Evolutionary conservation across 2,113 vertebrate genomes (phyloP), one percentile per base, ranked within the genome.

Genomic region (Phyllostomus discolor): DNA sequence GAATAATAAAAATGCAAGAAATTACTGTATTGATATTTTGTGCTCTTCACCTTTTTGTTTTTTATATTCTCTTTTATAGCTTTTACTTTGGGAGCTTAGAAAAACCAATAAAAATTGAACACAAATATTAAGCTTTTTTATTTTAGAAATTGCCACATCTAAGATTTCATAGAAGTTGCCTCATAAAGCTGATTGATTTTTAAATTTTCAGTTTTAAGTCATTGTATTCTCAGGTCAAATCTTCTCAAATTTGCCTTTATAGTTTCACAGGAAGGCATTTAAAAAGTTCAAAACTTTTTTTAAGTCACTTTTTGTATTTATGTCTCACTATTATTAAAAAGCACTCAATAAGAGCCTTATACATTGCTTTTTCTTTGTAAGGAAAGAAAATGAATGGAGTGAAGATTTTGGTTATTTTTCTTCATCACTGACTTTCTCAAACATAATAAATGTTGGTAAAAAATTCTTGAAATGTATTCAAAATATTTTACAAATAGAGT

Each of bases 1-100:
- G 6, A 83, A 86, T 93, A 88, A 91, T 93, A 93, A 94, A 97
- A 96, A 75, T 79, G 33, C 4, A 90, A 94, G 87, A 96, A 97
- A 97, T 94, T 97, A 96, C 50, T 69, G 35, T 83, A 91, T 95
- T 98, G 96, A 93, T 95, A 95, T 90, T 96, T 96, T 87, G 11
- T 76, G 14, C 59, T 70, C 10, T 87, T 20, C 16, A 89, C 89
- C 86, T 96, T 96, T 94, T 88, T 78, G 73, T 84, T 93, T 96
- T 85, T 88, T 95, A 88, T 57, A 4, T 93, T 93, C 52, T 67
- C 50, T 26, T 93, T 95, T 95, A 95, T 87, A 95, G 64, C 17
- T 88, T 93, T 93, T 81, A 76, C 69, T 95, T 72, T 86, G 35
- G 69, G 66, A 94, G 26, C 80, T 84, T 88, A 75, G 83, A 91